phyloP scores from a whole-genome alignment of 2,888 invertebrate species.

The Watsonalla cultraria region DNA sequence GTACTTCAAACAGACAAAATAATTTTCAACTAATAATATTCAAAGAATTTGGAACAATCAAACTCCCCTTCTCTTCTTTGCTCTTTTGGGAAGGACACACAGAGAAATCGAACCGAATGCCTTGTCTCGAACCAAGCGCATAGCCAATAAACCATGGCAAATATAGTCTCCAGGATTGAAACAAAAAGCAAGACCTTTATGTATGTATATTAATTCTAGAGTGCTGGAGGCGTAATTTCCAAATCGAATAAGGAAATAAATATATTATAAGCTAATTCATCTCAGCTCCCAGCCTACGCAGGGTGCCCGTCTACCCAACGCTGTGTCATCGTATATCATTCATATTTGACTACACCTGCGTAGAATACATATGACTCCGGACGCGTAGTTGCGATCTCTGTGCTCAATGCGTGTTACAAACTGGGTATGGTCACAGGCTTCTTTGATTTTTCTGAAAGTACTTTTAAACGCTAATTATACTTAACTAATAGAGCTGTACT shows the following conservation, averaged over 20 bases:
- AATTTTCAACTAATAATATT: no score
- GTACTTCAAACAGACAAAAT: no score
- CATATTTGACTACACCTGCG: conserved; percentile 41
- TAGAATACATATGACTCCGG: conserved; percentile 12
- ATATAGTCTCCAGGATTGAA: not conserved
- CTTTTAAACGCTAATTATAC: no score
- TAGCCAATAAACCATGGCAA: no score
- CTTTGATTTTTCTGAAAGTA: no score
- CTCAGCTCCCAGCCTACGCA: conserved; percentile 5
- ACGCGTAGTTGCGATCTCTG: not conserved
- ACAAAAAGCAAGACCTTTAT: not conserved
- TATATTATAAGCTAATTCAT: not conserved
- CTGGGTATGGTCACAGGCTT: not conserved
- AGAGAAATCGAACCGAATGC: no score
- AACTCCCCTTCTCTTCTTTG: no score
- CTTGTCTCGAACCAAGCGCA: no score
- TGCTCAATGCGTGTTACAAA: not conserved
- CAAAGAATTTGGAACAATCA: no score
- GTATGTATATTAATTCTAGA: no score
- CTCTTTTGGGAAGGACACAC: no score
- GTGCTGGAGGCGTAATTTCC: not conserved
- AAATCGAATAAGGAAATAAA: not conserved
- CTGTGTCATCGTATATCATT: conserved; percentile 32
- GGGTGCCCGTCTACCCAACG: conserved; percentile 9
- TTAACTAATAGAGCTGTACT: not conserved